phyloP scores from a whole-genome alignment of 2,888 invertebrate genomes.

The Labia minor region DNA sequence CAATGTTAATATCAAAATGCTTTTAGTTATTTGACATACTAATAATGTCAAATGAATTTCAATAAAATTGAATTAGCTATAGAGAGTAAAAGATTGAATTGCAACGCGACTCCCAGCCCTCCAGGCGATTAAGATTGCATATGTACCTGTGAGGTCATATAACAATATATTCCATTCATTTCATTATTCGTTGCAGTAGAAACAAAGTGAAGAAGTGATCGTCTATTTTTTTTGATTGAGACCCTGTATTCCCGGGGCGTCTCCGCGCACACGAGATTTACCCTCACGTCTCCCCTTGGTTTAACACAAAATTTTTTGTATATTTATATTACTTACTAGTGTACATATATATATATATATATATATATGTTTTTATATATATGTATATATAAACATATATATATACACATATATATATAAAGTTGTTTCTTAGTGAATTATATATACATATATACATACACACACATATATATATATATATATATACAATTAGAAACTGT shows the following conservation, averaged over 20 bases:
- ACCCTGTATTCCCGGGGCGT: background rate
- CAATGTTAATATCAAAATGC: slow-evolving; percentile 18
- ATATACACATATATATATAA: background rate
- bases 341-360: too few species aligned
- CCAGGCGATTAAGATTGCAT: slow-evolving; percentile 18
- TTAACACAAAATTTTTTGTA: background rate
- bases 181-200: slow-evolving; percentile 18
- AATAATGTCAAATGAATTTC: background rate
- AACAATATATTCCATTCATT: slow-evolving; percentile 14
- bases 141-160: slow-evolving; percentile 26
- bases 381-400: background rate
- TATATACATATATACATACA: background rate
- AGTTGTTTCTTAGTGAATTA: background rate
- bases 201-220: slow-evolving; percentile 17
- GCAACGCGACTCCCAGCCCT: slow-evolving; percentile 14
- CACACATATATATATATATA: background rate
- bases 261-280: background rate
- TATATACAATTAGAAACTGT: slow-evolving; percentile 20
- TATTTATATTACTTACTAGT: too few species aligned
- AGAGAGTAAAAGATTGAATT: background rate
- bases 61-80: slow-evolving; percentile 6
- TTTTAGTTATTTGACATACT: background rate
- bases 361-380: too few species aligned
- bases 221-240: background rate
- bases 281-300: background rate